These are phyloP conservation scores for Ranitomeya imitator DNA, from an alignment of 2,113 vertebrate genomes.

Conservation along the genomic window DNA sequence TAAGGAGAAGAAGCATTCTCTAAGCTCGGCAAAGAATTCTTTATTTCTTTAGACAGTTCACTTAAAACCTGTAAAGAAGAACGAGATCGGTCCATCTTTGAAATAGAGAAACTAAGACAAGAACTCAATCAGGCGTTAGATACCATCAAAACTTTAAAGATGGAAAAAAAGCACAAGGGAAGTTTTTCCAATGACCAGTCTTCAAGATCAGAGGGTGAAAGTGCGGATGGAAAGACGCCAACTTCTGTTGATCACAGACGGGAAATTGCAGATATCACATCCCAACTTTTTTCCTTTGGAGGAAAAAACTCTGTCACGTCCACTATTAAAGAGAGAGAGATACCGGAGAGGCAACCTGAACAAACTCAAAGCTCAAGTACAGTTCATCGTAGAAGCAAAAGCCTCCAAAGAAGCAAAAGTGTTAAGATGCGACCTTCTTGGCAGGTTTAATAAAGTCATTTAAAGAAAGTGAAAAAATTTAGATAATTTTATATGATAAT, in stretches of 20 bases:
- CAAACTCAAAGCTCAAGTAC: conserved; percentile 64
- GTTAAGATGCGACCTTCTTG: conserved; percentile 68
- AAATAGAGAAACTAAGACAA: conserved; percentile 60
- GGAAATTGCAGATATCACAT: background rate
- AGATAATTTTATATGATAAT: no score
- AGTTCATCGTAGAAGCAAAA: conserved; percentile 62
- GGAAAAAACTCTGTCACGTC: conserved; percentile 47
- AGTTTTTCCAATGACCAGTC: conserved; percentile 39
- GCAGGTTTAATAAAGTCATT: conserved; percentile 64
- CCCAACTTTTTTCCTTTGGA: background rate
- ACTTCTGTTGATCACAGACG: background rate
- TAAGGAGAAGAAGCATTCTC: conserved; percentile 64
- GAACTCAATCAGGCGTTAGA: conserved; percentile 60
- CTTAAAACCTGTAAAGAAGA: conserved; percentile 63
- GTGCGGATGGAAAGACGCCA: background rate
- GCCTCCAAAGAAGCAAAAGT: conserved; percentile 58
- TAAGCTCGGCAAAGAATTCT: conserved; percentile 64
- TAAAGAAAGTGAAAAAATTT: background rate
- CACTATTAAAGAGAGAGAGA: conserved; percentile 51
- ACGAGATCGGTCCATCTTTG: conserved; percentile 60
- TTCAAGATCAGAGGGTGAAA: conserved; percentile 42
- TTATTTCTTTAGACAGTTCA: conserved; percentile 61
- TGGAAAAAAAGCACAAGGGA: conserved; percentile 58
- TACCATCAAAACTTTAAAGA: conserved; percentile 59
- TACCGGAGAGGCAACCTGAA: conserved; percentile 20